A percentile compares a stretch with the other conserved stretches of the same genome.
phyloP scores from a whole-genome alignment of 2,797 vertebrate species.

The Crocodylus rhombifer region DNA sequence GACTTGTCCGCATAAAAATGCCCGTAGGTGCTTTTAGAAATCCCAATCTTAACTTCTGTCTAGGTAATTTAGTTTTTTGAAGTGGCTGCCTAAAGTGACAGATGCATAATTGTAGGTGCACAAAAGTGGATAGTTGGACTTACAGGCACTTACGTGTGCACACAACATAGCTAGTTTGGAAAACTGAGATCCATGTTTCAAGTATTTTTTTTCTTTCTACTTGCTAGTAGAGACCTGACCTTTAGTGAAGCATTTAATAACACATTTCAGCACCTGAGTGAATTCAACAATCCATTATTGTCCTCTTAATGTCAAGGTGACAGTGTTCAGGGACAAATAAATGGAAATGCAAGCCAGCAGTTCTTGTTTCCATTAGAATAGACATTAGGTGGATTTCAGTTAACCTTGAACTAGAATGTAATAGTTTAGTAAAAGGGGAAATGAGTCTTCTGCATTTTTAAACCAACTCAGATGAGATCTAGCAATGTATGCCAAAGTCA shows the following conservation, averaged over 20 bases:
- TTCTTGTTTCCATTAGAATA: neutral
- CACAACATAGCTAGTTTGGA: neutral
- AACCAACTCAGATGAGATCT: neutral
- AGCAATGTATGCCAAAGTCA: neutral
- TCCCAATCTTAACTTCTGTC: no score
- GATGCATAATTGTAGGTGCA: accelerated
- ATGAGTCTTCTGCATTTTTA: neutral
- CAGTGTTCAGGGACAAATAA: neutral
- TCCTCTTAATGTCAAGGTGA: neutral
- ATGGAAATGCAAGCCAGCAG: neutral
- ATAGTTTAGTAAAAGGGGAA: neutral
- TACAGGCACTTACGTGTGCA: accelerated
- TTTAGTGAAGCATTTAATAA: neutral
- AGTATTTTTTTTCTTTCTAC: neutral
- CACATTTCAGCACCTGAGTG: neutral
- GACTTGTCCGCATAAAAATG: neutral
- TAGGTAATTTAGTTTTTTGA: neutral
- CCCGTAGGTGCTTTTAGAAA: no score
- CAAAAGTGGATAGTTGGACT: neutral
- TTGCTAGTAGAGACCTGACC: neutral
- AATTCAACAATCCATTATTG: neutral
- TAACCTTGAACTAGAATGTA: neutral
- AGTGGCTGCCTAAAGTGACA: neutral
- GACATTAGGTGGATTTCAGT: neutral
- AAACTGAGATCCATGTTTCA: neutral